Conservation (phyloP, 2,888 invertebrate species). For the Hyposoter didymator region DNA sequence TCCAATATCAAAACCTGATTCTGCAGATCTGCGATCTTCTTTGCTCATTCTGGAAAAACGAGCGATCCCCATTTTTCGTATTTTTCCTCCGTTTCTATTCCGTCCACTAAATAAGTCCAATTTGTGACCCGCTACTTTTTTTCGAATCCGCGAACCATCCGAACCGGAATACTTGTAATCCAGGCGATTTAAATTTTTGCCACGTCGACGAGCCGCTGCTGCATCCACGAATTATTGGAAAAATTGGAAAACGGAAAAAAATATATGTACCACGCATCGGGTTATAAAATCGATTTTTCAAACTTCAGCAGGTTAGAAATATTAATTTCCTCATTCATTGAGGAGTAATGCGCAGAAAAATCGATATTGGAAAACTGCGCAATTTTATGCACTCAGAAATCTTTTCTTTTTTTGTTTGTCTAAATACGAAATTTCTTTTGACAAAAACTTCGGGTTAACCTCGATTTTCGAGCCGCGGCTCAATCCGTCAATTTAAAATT, state of each 20-base stretch:
- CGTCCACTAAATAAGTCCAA: slow-evolving; percentile 26
- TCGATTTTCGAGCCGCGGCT: not conserved
- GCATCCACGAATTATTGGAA: slow-evolving; percentile 14
- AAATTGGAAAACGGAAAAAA: slow-evolving; percentile 9
- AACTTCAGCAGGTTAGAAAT: not conserved
- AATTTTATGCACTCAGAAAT: not conserved
- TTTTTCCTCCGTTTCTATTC: slow-evolving; percentile 22
- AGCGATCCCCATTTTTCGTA: slow-evolving; percentile 46
- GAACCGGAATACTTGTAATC: slow-evolving; percentile 52
- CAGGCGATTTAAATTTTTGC: slow-evolving; percentile 45
- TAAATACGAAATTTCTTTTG: not conserved
- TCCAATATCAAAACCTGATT: slow-evolving; percentile 26
- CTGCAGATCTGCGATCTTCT: slow-evolving; percentile 29
- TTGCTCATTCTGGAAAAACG: slow-evolving; percentile 50
- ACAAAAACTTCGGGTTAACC: not conserved
- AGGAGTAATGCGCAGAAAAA: not conserved
- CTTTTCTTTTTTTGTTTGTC: not conserved
- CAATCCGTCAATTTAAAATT: not conserved
- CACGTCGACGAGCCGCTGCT: slow-evolving; percentile 57
- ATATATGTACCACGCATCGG: not conserved
- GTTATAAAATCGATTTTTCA: not conserved
- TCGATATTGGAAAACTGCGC: not conserved
- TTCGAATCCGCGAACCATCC: slow-evolving; percentile 50
- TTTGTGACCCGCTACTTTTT: slow-evolving; percentile 43
- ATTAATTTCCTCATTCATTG: not conserved